Conservation (phyloP, 2,113 vertebrate species). For the Nycticorax nycticorax region DNA sequence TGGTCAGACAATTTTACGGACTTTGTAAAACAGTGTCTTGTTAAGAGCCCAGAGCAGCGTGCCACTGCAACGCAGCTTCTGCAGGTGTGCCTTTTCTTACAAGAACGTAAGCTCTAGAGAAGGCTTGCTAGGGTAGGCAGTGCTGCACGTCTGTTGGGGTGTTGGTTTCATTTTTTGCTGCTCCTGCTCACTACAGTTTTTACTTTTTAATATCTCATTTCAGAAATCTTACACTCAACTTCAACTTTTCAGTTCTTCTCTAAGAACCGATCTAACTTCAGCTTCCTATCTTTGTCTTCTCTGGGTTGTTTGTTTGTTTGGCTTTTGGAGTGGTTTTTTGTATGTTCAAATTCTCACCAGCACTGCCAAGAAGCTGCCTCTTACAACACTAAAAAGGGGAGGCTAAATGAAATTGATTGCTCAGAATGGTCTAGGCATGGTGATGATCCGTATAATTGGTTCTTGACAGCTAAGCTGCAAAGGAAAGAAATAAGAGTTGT, state of each 20-base stretch:
- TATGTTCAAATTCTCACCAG: neutral
- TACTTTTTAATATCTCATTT: neutral
- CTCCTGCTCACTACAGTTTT: neutral
- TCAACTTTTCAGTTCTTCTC: neutral
- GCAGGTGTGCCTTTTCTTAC: slow-evolving; percentile 78
- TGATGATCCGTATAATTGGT: neutral
- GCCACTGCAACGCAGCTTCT: slow-evolving; percentile 90
- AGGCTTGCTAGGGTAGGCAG: neutral
- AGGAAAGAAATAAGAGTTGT: neutral
- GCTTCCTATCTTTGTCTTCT: neutral
- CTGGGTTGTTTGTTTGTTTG: neutral
- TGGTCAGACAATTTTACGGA: slow-evolving; percentile 86
- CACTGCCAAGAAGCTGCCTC: neutral
- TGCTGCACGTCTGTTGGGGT: neutral
- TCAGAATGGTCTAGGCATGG: neutral
- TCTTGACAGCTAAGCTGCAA: neutral
- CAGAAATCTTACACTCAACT: neutral
- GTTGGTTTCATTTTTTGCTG: neutral
- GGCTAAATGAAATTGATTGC: neutral
- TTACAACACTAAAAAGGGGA: neutral
- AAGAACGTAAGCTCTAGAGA: neutral
- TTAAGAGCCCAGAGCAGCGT: slow-evolving; percentile 90
- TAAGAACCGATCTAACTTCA: neutral
- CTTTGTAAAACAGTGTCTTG: slow-evolving; percentile 90
- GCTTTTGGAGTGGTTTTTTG: neutral